phyloP scores from a whole-genome alignment of 1,140 invertebrate genomes.

The Euwallacea similis region DNA sequence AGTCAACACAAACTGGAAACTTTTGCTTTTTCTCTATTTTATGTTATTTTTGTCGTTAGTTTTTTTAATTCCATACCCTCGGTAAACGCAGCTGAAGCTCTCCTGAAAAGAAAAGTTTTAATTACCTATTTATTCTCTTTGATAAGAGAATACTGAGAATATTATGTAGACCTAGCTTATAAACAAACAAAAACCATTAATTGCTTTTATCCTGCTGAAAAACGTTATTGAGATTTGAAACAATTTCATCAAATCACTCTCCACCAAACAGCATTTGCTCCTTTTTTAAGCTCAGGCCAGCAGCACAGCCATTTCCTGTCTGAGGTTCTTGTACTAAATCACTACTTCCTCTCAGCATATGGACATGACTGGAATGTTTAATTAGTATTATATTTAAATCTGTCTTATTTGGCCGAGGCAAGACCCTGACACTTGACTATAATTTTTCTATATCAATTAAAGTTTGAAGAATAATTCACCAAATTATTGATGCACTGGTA shows the following conservation, averaged over 20 bases:
- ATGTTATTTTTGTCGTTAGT: slow-evolving; percentile 3
- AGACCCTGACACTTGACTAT: background rate
- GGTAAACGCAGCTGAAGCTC: background rate
- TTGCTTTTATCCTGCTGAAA: background rate
- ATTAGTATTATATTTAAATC: slow-evolving; percentile 39
- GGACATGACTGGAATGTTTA: slow-evolving; percentile 44
- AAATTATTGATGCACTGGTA: background rate
- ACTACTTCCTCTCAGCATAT: slow-evolving; percentile 41
- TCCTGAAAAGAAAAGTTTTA: background rate
- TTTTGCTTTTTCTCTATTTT: slow-evolving; percentile 13
- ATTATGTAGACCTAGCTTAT: background rate
- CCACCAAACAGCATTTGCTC: slow-evolving; percentile 17
- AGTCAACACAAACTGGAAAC: background rate
- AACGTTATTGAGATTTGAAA: too few relatives aligned
- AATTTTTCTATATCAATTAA: background rate
- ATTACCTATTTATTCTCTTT: background rate
- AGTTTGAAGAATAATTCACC: background rate
- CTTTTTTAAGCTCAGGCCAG: slow-evolving; percentile 37
- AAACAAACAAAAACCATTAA: background rate
- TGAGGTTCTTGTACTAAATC: slow-evolving; percentile 37
- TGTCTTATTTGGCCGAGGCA: background rate
- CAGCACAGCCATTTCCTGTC: slow-evolving; percentile 43
- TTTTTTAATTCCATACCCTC: slow-evolving; percentile 3
- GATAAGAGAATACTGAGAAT: background rate
- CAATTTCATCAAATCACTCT: too few relatives aligned